Conservation (phyloP, 2,888 invertebrate species). For the Polylopha cassiicola region DNA sequence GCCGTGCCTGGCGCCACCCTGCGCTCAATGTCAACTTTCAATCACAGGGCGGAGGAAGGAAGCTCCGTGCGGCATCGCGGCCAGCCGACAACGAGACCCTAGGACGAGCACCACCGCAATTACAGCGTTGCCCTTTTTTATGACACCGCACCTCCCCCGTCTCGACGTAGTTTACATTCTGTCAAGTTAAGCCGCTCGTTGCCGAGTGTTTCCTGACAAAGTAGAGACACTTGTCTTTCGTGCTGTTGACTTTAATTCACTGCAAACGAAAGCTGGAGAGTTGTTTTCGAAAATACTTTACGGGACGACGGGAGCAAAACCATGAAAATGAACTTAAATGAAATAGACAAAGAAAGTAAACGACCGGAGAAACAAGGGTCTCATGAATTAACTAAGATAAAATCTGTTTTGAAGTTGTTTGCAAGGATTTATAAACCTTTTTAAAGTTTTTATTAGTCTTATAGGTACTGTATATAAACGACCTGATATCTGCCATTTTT, state of each 20-base stretch:
- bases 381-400: too few species aligned
- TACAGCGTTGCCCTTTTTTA: slow-evolving; percentile 60
- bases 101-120: slow-evolving; percentile 47
- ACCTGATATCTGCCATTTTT: slow-evolving; percentile 59
- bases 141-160: slow-evolving; percentile 48
- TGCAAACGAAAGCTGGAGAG: slow-evolving; percentile 30
- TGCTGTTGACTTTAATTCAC: slow-evolving; percentile 40
- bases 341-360: too few species aligned
- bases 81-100: slow-evolving; percentile 34
- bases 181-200: slow-evolving; percentile 54
- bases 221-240: slow-evolving; percentile 35
- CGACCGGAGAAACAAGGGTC: too few species aligned
- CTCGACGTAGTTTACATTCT: slow-evolving; percentile 48
- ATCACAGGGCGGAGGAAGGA: slow-evolving; percentile 66
- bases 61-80: slow-evolving; percentile 59
- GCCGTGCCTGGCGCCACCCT: slow-evolving; percentile 74
- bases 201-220: slow-evolving; percentile 45
- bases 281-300: slow-evolving; percentile 30
- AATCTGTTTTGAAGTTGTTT: too few species aligned
- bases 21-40: slow-evolving; percentile 74
- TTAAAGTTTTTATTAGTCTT: slow-evolving; percentile 1
- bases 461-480: neutral
- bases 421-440: too few species aligned
- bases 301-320: slow-evolving; percentile 16
- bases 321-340: too few species aligned